Percentiles rank a stretch among this genome's conserved stretches.
Conservation (phyloP, 35 echinoderm and acorn worm species). For the Stichopus chloronotus region DNA sequence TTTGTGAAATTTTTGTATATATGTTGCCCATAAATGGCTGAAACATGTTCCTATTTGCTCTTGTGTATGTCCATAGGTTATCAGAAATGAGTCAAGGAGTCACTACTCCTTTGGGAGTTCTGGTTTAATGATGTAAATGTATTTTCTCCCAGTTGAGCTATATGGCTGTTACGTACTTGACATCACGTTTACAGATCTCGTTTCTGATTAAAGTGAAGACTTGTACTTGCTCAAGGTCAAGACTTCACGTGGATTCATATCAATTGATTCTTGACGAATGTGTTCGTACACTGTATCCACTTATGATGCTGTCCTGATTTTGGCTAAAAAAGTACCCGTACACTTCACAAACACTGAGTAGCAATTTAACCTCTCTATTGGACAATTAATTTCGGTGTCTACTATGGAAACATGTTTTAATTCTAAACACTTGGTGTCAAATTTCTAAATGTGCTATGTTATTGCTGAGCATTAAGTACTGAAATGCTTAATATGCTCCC, state of each 20-base stretch:
- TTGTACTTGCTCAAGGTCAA: background rate
- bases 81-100: background rate
- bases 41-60: background rate
- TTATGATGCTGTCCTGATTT: background rate
- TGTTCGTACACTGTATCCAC: background rate
- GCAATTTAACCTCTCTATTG: background rate
- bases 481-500: conserved; percentile 21
- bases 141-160: background rate
- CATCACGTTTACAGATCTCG: conserved; percentile 14
- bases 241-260: background rate
- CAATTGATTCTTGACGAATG: background rate
- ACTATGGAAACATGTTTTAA: background rate
- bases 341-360: background rate
- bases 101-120: background rate
- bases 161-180: background rate
- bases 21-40: background rate
- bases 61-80: conserved; percentile 12
- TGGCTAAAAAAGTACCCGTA: background rate
- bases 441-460: background rate
- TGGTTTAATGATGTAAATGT: background rate
- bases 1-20: conserved; percentile 16
- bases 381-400: conserved; percentile 1
- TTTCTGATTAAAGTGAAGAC: conserved; percentile 29
- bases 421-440: background rate
- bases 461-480: background rate